These are phyloP conservation scores for Phengaris alcon DNA, from an alignment of 2,888 invertebrate species.

Conservation along the genomic window DNA sequence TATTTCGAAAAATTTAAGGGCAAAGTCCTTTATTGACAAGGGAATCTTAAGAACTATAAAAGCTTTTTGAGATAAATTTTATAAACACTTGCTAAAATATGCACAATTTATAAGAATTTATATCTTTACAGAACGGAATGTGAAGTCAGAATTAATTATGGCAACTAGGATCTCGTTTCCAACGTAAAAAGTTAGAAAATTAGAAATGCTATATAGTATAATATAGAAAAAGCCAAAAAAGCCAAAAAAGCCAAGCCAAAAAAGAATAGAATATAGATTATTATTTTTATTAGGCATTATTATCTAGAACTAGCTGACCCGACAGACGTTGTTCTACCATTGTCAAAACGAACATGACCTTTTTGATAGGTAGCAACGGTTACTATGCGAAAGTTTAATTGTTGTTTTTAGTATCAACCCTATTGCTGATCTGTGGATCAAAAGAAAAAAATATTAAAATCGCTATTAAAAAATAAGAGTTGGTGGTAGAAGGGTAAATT, in stretches of 20 bases:
- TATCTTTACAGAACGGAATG: not conserved
- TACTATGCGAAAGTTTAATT: no score
- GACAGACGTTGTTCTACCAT: no score
- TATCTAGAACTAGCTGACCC: not conserved
- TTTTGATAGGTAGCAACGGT: no score
- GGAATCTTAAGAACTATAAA: not conserved
- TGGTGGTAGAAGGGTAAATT: no score
- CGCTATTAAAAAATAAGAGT: no score
- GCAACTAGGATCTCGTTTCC: not conserved
- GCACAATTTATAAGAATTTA: not conserved
- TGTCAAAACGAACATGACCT: no score
- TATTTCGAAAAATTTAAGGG: not conserved
- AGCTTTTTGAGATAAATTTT: not conserved
- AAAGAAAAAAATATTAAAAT: no score
- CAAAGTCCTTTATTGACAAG: not conserved
- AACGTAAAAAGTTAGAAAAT: not conserved
- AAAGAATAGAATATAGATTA: not conserved
- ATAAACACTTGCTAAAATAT: not conserved
- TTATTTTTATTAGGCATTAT: not conserved
- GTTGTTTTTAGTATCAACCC: no score
- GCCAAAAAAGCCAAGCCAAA: no score
- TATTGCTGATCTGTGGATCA: no score
- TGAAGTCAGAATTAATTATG: not conserved
- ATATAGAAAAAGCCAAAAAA: no score
- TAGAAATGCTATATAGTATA: not conserved